Base-by-base conservation (phyloP, 2,797 vertebrate species). In the Poeciliopsis presidionis region DNA sequence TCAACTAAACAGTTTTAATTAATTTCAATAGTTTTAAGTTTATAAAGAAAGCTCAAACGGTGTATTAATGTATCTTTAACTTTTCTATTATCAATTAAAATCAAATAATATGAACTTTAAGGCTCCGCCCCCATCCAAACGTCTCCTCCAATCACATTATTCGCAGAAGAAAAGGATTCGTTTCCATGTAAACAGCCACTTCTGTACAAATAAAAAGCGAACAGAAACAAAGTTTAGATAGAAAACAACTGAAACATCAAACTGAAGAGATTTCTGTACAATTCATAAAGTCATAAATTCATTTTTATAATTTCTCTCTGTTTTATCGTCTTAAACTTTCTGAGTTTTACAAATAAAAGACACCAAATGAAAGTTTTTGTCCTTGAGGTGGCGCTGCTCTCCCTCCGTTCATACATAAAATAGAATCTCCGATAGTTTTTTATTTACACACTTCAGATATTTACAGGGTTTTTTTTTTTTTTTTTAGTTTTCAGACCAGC, bases 381-480 rank as follows among this genome's bases (percentile, higher is more conserved):
- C 90, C 87, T 93, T 89, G 90, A 95, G 91, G 91, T 87, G 72
- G 72, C 53, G 25, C 78, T 83, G 57, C 89, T 87, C 91, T 92
- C 89, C 25, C 77, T 86, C 87, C 73, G 80, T 90, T 94, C 92
- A 89, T 95, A 95, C 94, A 85, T 93, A 96, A 96, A 95, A 96
- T 95, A 96, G 92, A 96, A 91, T 95, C 91, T 95, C 91, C 92
- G 72, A 93, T 95, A 93, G 90, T 93, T 94, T 95, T 46, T 93
- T 94, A 95, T 95, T 95, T 95, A 96, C 95, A 96, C 14, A 63
- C 73, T 81, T 88, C 88, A 84, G 65, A 0, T 93, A 94, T 94
- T n/a, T 93, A 95, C 94, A 94, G 41, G 1, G 78, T 45, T 14
- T 30, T 30, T 30, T 30, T 30, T 30, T 30, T 47, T 51, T 51